Percentiles rank a stretch among this genome's conserved stretches.
Conservation (phyloP, 1,140 invertebrate genomes). For the Rhynchophorus ferrugineus region DNA sequence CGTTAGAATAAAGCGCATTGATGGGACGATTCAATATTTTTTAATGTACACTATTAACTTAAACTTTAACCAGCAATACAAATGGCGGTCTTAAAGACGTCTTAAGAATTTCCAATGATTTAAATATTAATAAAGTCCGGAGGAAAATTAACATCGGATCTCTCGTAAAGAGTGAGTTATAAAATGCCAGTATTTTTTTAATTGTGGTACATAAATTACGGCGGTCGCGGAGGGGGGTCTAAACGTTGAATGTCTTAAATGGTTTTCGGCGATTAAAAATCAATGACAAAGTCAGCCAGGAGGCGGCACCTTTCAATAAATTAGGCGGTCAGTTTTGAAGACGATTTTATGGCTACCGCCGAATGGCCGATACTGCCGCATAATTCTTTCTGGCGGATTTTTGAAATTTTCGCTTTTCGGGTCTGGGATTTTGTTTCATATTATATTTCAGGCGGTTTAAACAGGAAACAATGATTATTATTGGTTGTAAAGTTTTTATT, state of each 20-base stretch:
- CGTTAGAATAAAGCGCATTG: background rate
- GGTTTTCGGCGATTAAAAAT: background rate
- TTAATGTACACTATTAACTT: background rate
- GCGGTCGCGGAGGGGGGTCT: too few relatives aligned
- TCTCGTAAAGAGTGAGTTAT: background rate
- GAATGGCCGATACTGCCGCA: background rate
- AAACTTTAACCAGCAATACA: background rate
- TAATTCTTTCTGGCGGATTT: background rate
- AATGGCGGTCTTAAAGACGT: background rate
- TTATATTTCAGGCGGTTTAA: background rate
- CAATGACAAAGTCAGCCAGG: background rate
- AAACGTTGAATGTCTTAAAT: background rate
- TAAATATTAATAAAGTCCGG: background rate
- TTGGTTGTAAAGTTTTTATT: too few relatives aligned
- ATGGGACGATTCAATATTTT: background rate
- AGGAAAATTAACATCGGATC: background rate
- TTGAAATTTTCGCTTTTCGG: background rate
- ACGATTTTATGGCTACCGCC: background rate
- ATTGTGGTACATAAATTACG: background rate
- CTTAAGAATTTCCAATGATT: background rate
- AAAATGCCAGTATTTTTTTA: background rate
- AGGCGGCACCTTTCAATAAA: background rate
- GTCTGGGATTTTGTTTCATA: background rate
- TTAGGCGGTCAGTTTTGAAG: background rate
- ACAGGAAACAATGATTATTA: background rate